Conservation (phyloP, 2,797 vertebrate genomes). For the Microctenopoma lineatum region DNA sequence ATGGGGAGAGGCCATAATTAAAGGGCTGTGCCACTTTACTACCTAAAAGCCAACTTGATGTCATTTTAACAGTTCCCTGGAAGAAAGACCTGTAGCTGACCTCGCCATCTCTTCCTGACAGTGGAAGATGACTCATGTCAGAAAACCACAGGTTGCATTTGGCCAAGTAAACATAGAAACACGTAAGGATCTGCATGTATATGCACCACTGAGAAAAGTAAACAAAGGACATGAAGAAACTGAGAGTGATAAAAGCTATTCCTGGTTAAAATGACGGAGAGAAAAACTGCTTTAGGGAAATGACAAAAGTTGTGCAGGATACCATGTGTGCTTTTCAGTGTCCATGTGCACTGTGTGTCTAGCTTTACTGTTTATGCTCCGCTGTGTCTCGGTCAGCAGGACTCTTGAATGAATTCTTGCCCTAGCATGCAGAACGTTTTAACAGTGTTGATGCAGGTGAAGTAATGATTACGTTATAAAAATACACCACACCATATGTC, state of each 20-base stretch:
- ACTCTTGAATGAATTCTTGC: constrained; percentile 72
- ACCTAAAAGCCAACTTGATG: constrained; percentile 57
- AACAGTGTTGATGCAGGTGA: constrained; percentile 73
- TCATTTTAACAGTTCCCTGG: constrained; percentile 49
- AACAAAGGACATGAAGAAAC: constrained; percentile 5
- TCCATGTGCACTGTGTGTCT: constrained; percentile 27
- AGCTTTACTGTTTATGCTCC: constrained; percentile 70
- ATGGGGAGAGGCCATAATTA: constrained; percentile 62
- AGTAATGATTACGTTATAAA: constrained; percentile 78
- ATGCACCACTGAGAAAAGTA: constrained; percentile 1
- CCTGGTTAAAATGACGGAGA: neutral
- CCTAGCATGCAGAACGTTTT: constrained; percentile 75
- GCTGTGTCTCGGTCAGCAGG: constrained; percentile 72
- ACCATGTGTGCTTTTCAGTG: constrained; percentile 38
- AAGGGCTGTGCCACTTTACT: constrained; percentile 61
- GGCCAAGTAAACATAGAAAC: constrained; percentile 66
- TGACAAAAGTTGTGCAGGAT: constrained; percentile 22
- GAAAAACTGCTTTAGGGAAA: constrained; percentile 20
- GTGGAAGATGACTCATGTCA: constrained; percentile 63
- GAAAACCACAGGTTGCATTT: constrained; percentile 55
- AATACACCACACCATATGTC: constrained; percentile 70
- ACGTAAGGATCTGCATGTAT: neutral
- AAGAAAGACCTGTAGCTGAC: constrained; percentile 64
- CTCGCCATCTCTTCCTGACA: constrained; percentile 40
- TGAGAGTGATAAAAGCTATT: constrained; percentile 3